Conservation (phyloP, 2,113 vertebrate genomes). For the Amphiprion percula region DNA sequence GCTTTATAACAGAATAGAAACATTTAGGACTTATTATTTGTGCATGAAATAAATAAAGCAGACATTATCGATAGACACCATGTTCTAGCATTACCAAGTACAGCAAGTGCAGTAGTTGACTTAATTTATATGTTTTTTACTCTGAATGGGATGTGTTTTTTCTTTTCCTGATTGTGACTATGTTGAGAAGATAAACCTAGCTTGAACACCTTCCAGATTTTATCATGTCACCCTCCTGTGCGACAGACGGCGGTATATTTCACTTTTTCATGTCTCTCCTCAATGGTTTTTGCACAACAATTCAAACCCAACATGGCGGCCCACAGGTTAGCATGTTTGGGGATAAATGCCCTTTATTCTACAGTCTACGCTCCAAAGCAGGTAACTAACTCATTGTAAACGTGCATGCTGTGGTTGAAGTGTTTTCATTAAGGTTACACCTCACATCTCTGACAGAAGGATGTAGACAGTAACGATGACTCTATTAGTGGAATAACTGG, state of each 20-base stretch:
- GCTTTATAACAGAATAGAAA: no score
- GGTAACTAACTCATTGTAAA: constrained; percentile 53
- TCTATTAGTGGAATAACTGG: not conserved
- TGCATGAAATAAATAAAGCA: no score
- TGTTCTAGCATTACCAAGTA: no score
- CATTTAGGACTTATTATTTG: no score
- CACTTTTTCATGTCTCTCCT: not conserved
- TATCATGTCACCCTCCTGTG: constrained; percentile 18
- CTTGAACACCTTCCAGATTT: not conserved
- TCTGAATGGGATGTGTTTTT: not conserved
- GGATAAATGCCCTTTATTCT: constrained; percentile 74
- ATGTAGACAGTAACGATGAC: not conserved
- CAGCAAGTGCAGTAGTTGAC: no score
- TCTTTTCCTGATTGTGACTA: not conserved
- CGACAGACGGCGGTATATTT: constrained; percentile 39
- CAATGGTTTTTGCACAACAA: not conserved
- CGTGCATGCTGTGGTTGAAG: not conserved
- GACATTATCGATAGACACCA: no score
- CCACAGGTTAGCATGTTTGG: constrained; percentile 63
- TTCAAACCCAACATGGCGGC: constrained; percentile 78
- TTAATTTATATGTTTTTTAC: no score
- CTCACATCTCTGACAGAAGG: fast-evolving
- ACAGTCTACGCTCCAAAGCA: constrained; percentile 69
- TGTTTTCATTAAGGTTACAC: not conserved
- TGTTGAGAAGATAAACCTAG: not conserved